phyloP scores from a whole-genome alignment of 2,888 invertebrate species.

The Callosobruchus maculatus region DNA sequence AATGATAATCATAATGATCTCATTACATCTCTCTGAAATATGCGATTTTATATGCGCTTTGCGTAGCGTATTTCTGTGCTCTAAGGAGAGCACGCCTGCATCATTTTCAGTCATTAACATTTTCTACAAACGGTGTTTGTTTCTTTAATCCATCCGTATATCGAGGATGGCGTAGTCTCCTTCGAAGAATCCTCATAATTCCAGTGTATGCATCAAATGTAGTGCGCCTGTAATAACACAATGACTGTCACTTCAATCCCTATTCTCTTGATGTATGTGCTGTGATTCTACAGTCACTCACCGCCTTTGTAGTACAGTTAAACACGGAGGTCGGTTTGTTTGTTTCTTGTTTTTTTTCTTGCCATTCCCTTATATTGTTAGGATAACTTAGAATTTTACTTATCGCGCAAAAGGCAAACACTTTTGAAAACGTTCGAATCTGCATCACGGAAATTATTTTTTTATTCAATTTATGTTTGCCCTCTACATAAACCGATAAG shows the following conservation, averaged over 20 bases:
- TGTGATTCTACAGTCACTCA: neutral
- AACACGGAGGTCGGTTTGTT: too few relatives aligned
- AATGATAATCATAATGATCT: too few relatives aligned
- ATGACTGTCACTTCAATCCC: constrained; percentile 47
- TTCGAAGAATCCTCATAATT: constrained; percentile 39
- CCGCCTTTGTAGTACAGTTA: neutral
- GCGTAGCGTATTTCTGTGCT: neutral
- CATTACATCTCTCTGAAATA: neutral
- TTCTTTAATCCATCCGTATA: neutral
- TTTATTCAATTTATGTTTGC: too few relatives aligned
- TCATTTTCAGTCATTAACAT: neutral
- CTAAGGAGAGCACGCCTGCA: neutral
- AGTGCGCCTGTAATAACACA: constrained; percentile 48
- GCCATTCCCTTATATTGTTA: too few relatives aligned
- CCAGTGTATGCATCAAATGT: constrained; percentile 44
- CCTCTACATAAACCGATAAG: too few relatives aligned
- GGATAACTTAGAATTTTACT: too few relatives aligned
- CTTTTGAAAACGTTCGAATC: too few relatives aligned
- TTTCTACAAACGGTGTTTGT: neutral
- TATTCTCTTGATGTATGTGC: constrained; percentile 36
- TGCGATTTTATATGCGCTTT: neutral
- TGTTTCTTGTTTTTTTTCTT: too few relatives aligned
- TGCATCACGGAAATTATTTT: too few relatives aligned
- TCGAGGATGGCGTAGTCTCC: constrained; percentile 16
- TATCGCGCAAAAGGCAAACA: too few relatives aligned